Evolutionary conservation across 2,113 vertebrate genomes (phyloP).

Genomic region (Tonatia bakeri): DNA sequence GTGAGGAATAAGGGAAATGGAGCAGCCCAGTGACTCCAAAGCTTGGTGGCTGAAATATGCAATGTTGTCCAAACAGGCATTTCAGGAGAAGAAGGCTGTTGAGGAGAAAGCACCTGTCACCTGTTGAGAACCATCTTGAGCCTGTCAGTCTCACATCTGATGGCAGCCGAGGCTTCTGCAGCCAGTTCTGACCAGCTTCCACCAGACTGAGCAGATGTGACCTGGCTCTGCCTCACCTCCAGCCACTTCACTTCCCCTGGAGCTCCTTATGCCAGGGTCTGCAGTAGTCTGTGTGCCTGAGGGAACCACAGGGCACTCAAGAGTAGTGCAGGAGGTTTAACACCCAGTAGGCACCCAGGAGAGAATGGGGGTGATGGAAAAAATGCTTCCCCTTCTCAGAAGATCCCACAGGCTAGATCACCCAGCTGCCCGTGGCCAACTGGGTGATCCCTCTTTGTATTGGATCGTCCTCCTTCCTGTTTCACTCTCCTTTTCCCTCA

Average conservation of each 20-base stretch:
- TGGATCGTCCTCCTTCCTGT: background rate
- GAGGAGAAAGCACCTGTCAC: background rate
- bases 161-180: background rate
- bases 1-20: background rate
- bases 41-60: background rate
- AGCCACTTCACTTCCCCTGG: background rate
- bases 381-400: background rate
- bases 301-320: background rate
- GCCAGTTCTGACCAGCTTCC: background rate
- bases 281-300: background rate
- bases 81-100: background rate
- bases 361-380: background rate
- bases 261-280: background rate
- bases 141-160: background rate
- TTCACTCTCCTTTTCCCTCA: background rate
- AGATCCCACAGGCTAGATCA: background rate
- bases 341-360: background rate
- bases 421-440: background rate
- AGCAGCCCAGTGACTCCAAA: background rate
- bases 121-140: background rate
- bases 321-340: background rate
- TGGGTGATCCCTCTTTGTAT: background rate
- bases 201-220: background rate
- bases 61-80: background rate
- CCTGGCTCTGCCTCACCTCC: background rate